Evolutionary conservation across 2,113 vertebrate genomes (phyloP), one percentile per base, ranked within the genome.

Genomic region (Charina bottae): DNA sequence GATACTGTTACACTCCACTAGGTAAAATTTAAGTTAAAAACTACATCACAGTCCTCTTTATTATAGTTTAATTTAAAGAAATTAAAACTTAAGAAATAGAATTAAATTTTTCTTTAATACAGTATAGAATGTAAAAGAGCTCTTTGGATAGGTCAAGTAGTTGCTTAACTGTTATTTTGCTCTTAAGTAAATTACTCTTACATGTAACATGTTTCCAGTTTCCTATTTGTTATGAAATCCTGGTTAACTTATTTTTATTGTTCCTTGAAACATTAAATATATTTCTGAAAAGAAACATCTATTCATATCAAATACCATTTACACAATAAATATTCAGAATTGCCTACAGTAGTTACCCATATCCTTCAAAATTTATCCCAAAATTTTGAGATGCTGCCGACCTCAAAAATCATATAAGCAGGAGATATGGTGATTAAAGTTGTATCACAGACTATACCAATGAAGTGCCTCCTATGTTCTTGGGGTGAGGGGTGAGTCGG

Each of bases 81-180:
- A 78, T 37, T 37, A 37, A 72, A 33, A 37, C 68, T 37, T 78
- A 19, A 72, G 68, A 72, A 72, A 78, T 3, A 8, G 64, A 72
- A 72, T 94, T 94, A 94, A 0, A 95, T 94, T 93, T 95, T 95
- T 92, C 33, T 94, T 7, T 95, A 95, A 96, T 95, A 96, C 87
- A 87, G 7, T 0, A 0, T 93, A 91, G 92, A 95, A 94, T 89
- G 90, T 96, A 95, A 96, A 97, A 93, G 90, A 95, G 90, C 93
- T 93, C 89, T 94, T 96, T 96, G 49, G 78, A 94, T 58, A 72
- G n/a, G 59, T 89, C 92, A 94, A 92, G 87, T 93, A 88, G 94
- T 60, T 91, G 95, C 89, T 85, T 94, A 96, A 95, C 96, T 92
- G 68, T 93, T 90, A 87, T 96, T 94, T 94, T 95, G 46, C 93